Base-by-base conservation (phyloP, 1,140 invertebrate genomes). In the Liolophura sinensis region DNA sequence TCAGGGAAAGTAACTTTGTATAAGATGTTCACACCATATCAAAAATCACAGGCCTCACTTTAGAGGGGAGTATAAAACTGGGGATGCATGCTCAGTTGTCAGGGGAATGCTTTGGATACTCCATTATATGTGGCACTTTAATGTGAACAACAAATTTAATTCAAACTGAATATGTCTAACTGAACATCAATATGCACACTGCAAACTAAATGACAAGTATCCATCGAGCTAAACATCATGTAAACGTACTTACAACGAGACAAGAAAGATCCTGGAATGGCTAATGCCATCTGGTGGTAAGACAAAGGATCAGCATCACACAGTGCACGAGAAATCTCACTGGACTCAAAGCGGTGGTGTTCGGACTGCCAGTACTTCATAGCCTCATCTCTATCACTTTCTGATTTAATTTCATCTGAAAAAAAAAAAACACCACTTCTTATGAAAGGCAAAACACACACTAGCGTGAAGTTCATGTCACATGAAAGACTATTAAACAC, bases 351-450 rank as follows among this genome's bases (percentile, higher is more conserved):
- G 18, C 78, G 60, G 52, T 81, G 79, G 61, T 81, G 80, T 49
- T 83, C 81, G 0, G 81, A 82, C 20, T 76, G 59, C 79, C 80
- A 82, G 70, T 83, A 82, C 12, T 78, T 75, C 22, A 64, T 51
- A 18, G 69, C 70, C 3, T 20, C 4, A 27, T 67, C 68, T 0
- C 25, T 40, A 40, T 40, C 31, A 40, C 31, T 40, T 40, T 24
- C 15, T 57, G 18, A 18, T 57, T 18, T 40, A 3, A 40, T 40
- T 40, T 40, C 31, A 40, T 40, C 31, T 40, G 31, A 40, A 40
- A 40, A 40, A 40, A 40, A 40, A 5, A 40, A 40, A 40, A 40
- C 31, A 40, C 9, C 31, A 40, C 31, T 40, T 9, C 9, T 40
- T 40, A 4, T 57, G 3, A 20, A 54, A 54, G 51, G 51, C n/a